Percentiles rank a stretch among this genome's conserved stretches.
Evolutionary conservation across 2,113 vertebrate genomes (phyloP).

Genomic region (Acinonyx jubatus): DNA sequence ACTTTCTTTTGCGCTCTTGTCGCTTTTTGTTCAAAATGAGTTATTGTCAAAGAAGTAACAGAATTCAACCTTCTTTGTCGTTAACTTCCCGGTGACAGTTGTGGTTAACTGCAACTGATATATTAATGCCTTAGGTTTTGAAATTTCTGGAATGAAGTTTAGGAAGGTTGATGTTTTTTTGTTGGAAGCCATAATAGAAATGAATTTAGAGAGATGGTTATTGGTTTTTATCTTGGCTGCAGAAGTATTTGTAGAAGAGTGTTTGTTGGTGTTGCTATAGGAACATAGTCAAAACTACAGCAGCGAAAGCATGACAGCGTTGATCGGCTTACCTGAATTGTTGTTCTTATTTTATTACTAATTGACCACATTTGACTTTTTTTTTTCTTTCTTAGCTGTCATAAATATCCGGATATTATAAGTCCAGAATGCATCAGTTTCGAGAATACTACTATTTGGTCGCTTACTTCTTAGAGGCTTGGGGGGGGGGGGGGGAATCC

Average conservation of each 20-base stretch:
- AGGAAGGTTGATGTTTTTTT: not conserved
- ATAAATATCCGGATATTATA: not conserved
- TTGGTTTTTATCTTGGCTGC: conserved; percentile 55
- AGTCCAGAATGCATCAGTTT: not conserved
- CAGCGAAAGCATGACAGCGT: not conserved
- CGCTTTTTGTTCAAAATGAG: conserved; percentile 26
- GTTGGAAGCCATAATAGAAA: conserved; percentile 37
- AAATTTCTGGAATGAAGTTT: conserved; percentile 45
- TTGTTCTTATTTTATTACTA: conserved; percentile 6
- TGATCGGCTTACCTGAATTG: conserved; percentile 10
- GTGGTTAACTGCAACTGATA: not conserved
- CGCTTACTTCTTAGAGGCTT: not conserved
- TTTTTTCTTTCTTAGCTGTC: not conserved
- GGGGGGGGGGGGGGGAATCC: not conserved
- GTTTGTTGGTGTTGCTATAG: conserved; percentile 59
- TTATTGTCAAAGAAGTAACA: conserved; percentile 37
- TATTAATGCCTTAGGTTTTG: conserved; percentile 1
- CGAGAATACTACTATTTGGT: conserved; percentile 20
- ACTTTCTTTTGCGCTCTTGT: conserved; percentile 34
- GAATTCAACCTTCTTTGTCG: conserved; percentile 8
- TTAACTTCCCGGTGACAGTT: not conserved
- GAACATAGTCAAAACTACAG: conserved; percentile 27
- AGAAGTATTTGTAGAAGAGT: conserved; percentile 17
- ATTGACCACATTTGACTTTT: conserved; percentile 6
- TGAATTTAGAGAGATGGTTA: conserved; percentile 38